Base-by-base conservation (phyloP, 2,797 vertebrate species). In the Macroramphosus scolopax region DNA sequence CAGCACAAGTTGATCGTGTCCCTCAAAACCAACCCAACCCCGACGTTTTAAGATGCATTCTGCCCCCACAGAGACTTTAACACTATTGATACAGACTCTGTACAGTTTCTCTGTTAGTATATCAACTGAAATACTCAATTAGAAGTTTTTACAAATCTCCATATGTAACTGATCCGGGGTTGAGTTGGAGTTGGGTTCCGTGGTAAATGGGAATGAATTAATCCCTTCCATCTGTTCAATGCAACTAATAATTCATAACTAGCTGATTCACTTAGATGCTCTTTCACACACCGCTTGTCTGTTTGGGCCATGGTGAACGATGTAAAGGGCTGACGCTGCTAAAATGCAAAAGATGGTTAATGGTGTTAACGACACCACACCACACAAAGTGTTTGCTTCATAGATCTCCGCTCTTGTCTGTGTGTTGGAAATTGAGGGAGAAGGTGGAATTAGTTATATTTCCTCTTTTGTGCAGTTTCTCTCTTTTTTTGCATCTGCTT, bases 111-210 rank as follows among this genome's bases (percentile, higher is more conserved):
- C n/a, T n/a, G n/a, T n/a, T n/a, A n/a, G n/a, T n/a, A n/a, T n/a
- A 30, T 25, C 3, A 3, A 12, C 2, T 26, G 11, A 2, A 24
- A 15, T 1, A 9, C 11, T 26, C 5, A 25, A 2, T 52, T 31
- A 3, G 6, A 37, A 6, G 13, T 29, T 51, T 37, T 2, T 2
- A 9, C 25, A 30, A 41, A 36, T 14, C n/a, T n/a, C n/a, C n/a
- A n/a, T n/a, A n/a, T n/a, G n/a, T n/a, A n/a, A n/a, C n/a, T n/a
- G n/a, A n/a, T n/a, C n/a, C n/a, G 36, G 58, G 74, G 56, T 57
- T 81, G 77, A 51, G 80, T 82, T 84, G 82, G 78, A 65, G 11
- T 68, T 83, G 74, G 32, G 70, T 71, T 35, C 47, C 46, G 24
- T 38, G 50, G 17, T 50, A 39, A 33, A 34, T 14, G 24, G 47